phyloP scores from a whole-genome alignment of 2,797 vertebrate genomes.

The Crossoptilon crossoptilon region DNA sequence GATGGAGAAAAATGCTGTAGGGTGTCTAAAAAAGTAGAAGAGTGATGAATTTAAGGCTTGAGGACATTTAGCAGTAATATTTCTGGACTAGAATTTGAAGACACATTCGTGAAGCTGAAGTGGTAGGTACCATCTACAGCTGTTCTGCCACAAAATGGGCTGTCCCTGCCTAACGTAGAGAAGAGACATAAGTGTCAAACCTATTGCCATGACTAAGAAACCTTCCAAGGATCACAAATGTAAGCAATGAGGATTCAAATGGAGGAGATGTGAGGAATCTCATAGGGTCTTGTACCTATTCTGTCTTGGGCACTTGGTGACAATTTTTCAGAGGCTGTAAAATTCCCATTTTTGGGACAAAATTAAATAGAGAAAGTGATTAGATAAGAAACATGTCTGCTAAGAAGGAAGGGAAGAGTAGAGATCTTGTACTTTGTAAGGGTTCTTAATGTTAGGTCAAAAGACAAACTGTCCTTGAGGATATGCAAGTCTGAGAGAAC shows the following conservation, averaged over 20 bases:
- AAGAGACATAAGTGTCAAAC: neutral
- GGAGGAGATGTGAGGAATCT: neutral
- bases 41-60: neutral
- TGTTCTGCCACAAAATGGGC: constrained; percentile 19
- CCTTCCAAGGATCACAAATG: neutral
- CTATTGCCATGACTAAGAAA: neutral
- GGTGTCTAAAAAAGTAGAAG: neutral
- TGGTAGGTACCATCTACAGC: neutral
- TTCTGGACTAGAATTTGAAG: constrained; percentile 3
- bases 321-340: neutral
- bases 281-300: neutral
- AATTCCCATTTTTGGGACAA: neutral
- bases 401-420: neutral
- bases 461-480: constrained; percentile 70
- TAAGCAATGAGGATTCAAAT: neutral
- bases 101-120: neutral
- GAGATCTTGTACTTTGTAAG: constrained; percentile 24
- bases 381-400: neutral
- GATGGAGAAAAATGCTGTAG: neutral
- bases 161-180: neutral
- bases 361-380: neutral
- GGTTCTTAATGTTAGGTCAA: constrained; percentile 38
- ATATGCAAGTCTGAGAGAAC: constrained; percentile 47
- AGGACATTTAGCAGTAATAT: neutral
- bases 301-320: neutral